phyloP scores from a whole-genome alignment of 2,888 invertebrate species.

The Cancer borealis region DNA sequence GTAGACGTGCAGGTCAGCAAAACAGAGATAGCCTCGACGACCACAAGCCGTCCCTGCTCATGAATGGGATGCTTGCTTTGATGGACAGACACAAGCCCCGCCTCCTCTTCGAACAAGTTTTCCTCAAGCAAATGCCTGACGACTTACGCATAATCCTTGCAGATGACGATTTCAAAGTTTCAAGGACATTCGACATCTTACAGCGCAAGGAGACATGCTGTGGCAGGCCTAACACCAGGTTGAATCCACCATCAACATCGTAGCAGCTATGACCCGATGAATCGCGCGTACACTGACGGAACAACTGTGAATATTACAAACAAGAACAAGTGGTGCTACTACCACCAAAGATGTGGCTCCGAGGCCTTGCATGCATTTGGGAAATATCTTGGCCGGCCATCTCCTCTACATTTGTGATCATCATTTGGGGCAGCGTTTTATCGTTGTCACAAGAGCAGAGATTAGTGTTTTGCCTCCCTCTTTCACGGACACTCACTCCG shows the following conservation, averaged over 20 bases:
- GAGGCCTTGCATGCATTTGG: neutral
- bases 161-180: neutral
- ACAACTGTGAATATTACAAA: too few species aligned
- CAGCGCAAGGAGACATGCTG: neutral
- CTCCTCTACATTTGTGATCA: neutral
- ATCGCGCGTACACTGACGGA: neutral
- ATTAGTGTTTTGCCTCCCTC: too few species aligned
- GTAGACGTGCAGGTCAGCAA: neutral
- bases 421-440: neutral
- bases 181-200: neutral
- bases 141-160: neutral
- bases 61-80: neutral
- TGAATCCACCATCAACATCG: neutral
- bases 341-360: neutral
- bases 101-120: too few species aligned
- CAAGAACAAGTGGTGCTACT: neutral
- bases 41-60: neutral
- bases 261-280: neutral
- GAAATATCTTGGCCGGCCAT: too few species aligned
- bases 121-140: too few species aligned
- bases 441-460: too few species aligned
- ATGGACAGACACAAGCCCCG: neutral
- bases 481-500: too few species aligned
- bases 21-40: constrained; percentile 26
- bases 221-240: neutral